Evolutionary conservation across 2,113 vertebrate species (phyloP).

Genomic region (Camarhynchus parvulus): DNA sequence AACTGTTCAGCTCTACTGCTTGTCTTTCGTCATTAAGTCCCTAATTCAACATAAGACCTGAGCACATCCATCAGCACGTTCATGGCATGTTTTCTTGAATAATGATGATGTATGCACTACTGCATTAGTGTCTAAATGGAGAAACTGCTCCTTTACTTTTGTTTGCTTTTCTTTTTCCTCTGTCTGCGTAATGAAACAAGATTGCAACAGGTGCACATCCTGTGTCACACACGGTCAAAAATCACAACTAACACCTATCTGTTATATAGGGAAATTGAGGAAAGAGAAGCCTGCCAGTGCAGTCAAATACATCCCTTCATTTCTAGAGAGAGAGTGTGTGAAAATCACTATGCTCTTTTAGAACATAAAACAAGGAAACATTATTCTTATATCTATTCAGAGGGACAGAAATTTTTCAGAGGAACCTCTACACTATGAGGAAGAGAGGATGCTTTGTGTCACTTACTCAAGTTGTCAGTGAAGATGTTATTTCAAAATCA

Average conservation of each 20-base stretch:
- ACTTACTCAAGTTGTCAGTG: background rate
- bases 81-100: background rate
- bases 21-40: background rate
- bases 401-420: background rate
- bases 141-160: background rate
- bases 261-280: background rate
- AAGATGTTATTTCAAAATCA: background rate
- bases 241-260: accelerated
- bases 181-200: background rate
- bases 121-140: background rate
- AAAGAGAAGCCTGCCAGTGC: background rate
- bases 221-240: background rate
- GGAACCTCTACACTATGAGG: background rate
- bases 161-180: background rate
- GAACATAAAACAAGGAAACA: background rate
- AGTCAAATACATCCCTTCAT: background rate
- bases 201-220: background rate
- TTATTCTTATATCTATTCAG: background rate
- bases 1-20: background rate
- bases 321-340: background rate
- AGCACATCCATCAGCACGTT: background rate
- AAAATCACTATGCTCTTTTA: background rate
- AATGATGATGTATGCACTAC: background rate
- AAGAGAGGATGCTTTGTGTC: background rate
- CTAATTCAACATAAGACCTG: constrained; percentile 25